Evolutionary conservation across 2,888 invertebrate genomes (phyloP), one percentile per base, ranked within the genome.

Genomic region (Tetheella fluctuosa): DNA sequence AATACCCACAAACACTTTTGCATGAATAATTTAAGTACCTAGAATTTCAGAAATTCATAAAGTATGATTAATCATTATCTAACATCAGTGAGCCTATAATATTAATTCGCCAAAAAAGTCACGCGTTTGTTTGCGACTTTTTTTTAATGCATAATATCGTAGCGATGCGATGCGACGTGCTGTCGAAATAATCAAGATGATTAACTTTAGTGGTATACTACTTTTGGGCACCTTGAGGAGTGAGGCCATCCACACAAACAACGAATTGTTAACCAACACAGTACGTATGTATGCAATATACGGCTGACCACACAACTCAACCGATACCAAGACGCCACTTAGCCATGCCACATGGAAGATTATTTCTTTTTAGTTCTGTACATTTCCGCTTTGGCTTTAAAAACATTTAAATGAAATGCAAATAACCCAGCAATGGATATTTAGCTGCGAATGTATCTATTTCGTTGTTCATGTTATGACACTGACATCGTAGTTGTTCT

Each of bases 401-500:
- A 34, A 7, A 54, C 52, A 53, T 59, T 30, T 54, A 57, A 15
- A 52, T 23, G 25, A 34, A 39, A 10, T 57, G 25, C 37, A 63
- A 54, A 68, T 68, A 70, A 85, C 69, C 73, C 71, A 68, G 83
- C 83, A 81, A 75, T 89, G 85, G 68, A 84, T 62, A 67, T 67
- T 64, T 66, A 71, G 66, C 63, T 63, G 60, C 58, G 65, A 65
- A 66, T 76, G 63, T 66, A 71, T 69, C 75, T 80, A 70, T 69
- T 68, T 73, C 4, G 80, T 77, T 76, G 74, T 80, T 76, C 81
- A 78, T 71, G 74, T 77, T 87, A 82, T 91, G 90, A 90, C 91
- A 91, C 89, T 89, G 91, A 90, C 89, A 88, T 85, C 84, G 86
- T 83, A 88, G 86, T 88, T 72, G 92, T 83, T 93, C 88, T 90